phyloP scores from a whole-genome alignment of 2,888 invertebrate genomes.

The Drosophila glabriapex region DNA sequence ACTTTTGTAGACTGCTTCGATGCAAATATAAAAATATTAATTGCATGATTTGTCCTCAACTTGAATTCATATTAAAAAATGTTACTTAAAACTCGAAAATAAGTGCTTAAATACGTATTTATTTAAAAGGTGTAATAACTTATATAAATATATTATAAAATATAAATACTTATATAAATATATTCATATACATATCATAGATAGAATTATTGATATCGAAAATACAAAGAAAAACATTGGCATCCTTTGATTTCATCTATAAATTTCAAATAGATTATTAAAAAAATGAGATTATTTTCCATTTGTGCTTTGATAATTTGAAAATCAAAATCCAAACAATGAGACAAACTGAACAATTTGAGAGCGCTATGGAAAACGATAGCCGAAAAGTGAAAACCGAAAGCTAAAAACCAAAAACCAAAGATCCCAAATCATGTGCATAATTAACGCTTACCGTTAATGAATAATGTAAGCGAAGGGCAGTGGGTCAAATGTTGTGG shows the following conservation, averaged over 20 bases:
- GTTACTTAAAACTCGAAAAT: neutral
- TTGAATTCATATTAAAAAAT: neutral
- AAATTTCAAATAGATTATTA: neutral
- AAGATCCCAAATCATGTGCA: conserved; percentile 28
- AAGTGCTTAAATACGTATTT: neutral
- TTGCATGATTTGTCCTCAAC: neutral
- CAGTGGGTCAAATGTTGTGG: conserved; percentile 37
- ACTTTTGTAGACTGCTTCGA: neutral
- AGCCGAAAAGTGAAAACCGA: conserved; percentile 3
- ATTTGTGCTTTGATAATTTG: neutral
- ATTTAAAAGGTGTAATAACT: neutral
- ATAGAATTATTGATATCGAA: neutral
- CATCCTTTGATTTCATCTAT: neutral
- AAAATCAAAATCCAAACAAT: neutral
- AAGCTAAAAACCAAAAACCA: conserved; percentile 11
- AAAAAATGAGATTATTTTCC: neutral
- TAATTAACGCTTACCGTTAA: conserved; percentile 57
- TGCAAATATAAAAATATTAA: neutral
- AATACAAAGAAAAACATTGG: neutral
- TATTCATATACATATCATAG: too few relatives aligned
- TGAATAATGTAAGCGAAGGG: conserved; percentile 57
- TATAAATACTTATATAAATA: too few relatives aligned
- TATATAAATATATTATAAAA: too few relatives aligned
- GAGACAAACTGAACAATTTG: neutral
- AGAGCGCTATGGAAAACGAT: neutral